A percentile compares a stretch with the other conserved stretches of the same genome.
Evolutionary conservation across 2,113 vertebrate genomes (phyloP).

Genomic region (Chloroceryle aenea): DNA sequence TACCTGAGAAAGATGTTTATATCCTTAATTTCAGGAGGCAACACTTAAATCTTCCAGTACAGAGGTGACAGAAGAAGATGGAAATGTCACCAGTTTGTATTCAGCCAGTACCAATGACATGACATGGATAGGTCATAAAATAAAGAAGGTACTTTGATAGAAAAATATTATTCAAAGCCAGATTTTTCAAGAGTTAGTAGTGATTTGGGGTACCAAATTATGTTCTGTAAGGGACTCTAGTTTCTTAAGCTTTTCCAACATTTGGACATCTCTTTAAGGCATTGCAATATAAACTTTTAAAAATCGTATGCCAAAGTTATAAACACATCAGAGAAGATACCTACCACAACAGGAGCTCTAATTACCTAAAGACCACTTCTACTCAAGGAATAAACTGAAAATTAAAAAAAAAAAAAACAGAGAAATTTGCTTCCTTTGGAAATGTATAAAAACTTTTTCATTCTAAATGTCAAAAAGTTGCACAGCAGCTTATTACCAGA

Average conservation of each 20-base stretch:
- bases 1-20: background rate
- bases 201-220: background rate
- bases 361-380: background rate
- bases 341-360: background rate
- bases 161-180: background rate
- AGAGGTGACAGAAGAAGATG: constrained; percentile 68
- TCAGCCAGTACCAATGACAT: constrained; percentile 18
- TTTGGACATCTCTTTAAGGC: background rate
- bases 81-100: constrained; percentile 16
- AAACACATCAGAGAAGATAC: background rate
- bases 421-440: background rate
- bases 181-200: background rate
- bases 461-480: background rate
- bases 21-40: constrained; percentile 17
- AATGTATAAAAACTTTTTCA: background rate
- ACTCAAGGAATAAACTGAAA: background rate
- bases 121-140: constrained; percentile 82
- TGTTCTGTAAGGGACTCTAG: background rate
- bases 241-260: background rate
- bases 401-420: background rate
- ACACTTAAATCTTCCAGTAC: background rate
- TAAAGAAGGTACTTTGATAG: constrained; percentile 68
- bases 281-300: background rate
- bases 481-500: background rate
- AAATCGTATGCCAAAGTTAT: background rate